Evolutionary conservation across 1,140 invertebrate species (phyloP), one percentile per base, ranked within the genome.

Genomic region (Drosophila prosaltans): DNA sequence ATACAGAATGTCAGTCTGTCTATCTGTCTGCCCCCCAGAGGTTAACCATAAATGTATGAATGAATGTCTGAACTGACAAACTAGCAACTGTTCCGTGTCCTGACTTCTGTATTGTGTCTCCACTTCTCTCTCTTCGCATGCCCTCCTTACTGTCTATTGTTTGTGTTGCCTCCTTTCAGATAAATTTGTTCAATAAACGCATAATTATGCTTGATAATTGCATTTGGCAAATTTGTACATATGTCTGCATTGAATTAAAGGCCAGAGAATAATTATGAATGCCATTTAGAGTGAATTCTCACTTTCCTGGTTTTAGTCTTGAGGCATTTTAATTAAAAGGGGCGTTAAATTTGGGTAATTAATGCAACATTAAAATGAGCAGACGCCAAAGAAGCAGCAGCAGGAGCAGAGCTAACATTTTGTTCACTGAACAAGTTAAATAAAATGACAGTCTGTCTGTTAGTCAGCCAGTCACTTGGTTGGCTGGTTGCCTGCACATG

Each of bases 201-300:
- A 88, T 86, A 83, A 88, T 86, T 88, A 86, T 86, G 80, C 72
- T 39, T 67, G 79, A 69, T 86, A 86, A 86, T 86, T 86, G 80
- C 83, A 83, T 88, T 83, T 69, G 80, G 21, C 21, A 51, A 26
- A 51, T 51, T 51, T 10, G 45, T 51, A 51, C 84, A 88, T 82
- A 80, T 85, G 79, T 77, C 80, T 65, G 59, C 75, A 59, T 54
- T 55, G 57, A 73, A 81, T 74, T 69, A 65, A 62, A 66, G 63
- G 75, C 40, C 59, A 32, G 28, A 59, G 64, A 41, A 72, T 74
- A 88, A 86, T 80, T 82, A 73, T 74, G 61, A 54, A 64, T 80
- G 75, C 66, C 48, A 72, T 45, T 54, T 72, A 9, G 28, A 57
- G 9, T 3, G 1, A 2, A n/a, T 16, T 24, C 10, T 51, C 45